Percentiles rank a stretch among this genome's conserved stretches.
phyloP scores from a whole-genome alignment of 1,140 invertebrate species.

The Conus ventricosus region DNA sequence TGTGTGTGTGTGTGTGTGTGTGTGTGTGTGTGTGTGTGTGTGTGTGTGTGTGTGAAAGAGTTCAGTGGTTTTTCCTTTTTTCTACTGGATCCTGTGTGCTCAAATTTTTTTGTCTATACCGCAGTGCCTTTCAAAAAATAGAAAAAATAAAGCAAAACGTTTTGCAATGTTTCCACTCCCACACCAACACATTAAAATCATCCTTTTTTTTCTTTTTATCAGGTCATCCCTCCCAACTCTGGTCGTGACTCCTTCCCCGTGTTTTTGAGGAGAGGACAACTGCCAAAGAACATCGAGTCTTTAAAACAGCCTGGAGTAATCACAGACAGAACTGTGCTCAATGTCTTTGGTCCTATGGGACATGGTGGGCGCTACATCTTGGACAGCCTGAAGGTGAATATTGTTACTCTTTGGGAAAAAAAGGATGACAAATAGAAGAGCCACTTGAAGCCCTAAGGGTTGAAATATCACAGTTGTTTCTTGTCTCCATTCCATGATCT shows the following conservation, averaged over 20 bases:
- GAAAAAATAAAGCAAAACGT: no score
- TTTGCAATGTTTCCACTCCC: no score
- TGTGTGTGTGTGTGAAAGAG: background rate
- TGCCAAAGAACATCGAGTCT: conserved; percentile 71
- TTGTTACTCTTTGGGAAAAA: background rate
- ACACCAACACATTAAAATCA: no score
- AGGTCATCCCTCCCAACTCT: conserved; percentile 69
- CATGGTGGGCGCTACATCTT: conserved; percentile 80
- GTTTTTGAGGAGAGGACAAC: conserved; percentile 69
- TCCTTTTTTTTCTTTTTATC: background rate
- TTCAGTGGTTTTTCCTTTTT: background rate
- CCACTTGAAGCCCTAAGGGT: background rate
- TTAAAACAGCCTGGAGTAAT: conserved; percentile 80
- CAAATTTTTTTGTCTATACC: no score
- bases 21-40: background rate
- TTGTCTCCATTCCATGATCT: background rate
- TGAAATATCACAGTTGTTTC: background rate
- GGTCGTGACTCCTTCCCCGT: conserved; percentile 73
- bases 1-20: background rate
- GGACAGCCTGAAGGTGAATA: conserved; percentile 73
- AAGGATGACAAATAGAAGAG: background rate
- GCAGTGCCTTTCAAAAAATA: no score
- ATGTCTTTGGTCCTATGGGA: conserved; percentile 81
- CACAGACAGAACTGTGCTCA: conserved; percentile 81
- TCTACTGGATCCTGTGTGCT: background rate